Percentiles rank a stretch among this genome's conserved stretches.
Evolutionary conservation across 1,140 invertebrate genomes (phyloP).

Genomic region (Bilobella aurantiaca): DNA sequence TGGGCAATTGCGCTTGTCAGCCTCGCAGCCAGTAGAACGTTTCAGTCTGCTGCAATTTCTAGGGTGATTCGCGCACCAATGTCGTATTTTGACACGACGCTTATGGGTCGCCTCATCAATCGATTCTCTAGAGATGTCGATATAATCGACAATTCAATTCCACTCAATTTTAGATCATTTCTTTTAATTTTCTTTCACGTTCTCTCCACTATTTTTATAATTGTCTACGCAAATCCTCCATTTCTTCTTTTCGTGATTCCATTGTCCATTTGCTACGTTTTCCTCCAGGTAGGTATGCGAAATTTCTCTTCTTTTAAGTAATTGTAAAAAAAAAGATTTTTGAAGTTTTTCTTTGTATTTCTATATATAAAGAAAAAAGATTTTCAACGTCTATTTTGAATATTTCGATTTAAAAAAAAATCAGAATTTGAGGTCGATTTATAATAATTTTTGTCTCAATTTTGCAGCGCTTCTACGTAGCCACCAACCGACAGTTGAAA

Average conservation of each 20-base stretch:
- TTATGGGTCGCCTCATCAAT: slow-evolving; percentile 56
- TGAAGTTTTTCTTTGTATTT: too few species aligned
- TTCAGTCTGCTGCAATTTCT: slow-evolving; percentile 41
- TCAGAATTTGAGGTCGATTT: too few species aligned
- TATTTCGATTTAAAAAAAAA: too few species aligned
- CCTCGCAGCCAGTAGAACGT: neutral
- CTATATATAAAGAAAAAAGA: too few species aligned
- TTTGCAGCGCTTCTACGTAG: slow-evolving; percentile 72
- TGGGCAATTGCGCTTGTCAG: neutral
- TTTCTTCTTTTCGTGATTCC: slow-evolving; percentile 75
- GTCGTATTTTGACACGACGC: slow-evolving; percentile 75
- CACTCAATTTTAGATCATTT: neutral
- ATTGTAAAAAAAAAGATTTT: too few species aligned
- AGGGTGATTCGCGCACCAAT: slow-evolving; percentile 54
- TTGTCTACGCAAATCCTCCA: slow-evolving; percentile 37
- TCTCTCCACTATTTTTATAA: neutral
- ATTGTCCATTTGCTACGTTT: slow-evolving; percentile 78
- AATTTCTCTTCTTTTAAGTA: neutral
- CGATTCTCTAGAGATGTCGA: neutral
- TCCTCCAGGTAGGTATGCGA: slow-evolving; percentile 49
- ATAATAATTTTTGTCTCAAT: neutral
- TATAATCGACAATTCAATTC: neutral
- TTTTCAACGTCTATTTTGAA: too few species aligned
- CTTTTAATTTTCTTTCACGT: neutral
- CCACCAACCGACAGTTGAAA: slow-evolving; percentile 84